Evolutionary conservation across 2,113 vertebrate species (phyloP).

Genomic region (Oceanodroma tethys): DNA sequence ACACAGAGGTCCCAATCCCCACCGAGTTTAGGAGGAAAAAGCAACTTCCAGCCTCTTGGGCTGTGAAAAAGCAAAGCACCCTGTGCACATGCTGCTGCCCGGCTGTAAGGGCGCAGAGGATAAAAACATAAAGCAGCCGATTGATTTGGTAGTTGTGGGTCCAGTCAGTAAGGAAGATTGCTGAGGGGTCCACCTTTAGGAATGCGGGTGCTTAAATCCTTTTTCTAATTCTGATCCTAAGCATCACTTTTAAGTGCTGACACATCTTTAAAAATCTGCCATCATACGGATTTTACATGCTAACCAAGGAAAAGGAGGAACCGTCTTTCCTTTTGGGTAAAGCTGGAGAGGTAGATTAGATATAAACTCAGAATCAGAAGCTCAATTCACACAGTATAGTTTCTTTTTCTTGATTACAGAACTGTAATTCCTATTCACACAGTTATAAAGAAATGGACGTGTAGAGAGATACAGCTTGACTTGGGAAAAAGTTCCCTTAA

Average conservation of each 20-base stretch:
- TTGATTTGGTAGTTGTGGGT: not conserved
- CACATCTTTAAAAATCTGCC: not conserved
- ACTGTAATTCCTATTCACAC: not conserved
- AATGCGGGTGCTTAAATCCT: not conserved
- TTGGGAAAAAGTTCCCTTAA: not conserved
- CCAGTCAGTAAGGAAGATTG: not conserved
- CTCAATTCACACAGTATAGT: not conserved
- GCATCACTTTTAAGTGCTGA: not conserved
- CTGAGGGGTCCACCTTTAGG: not conserved
- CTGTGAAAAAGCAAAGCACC: not conserved
- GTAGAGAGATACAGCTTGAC: not conserved
- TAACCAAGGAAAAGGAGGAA: not conserved
- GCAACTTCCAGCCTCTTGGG: not conserved
- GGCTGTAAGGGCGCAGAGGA: rapidly evolving
- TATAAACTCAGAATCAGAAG: not conserved
- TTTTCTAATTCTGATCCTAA: not conserved
- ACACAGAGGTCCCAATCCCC: not conserved
- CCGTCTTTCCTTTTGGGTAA: not conserved
- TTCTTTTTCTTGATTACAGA: not conserved
- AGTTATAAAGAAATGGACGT: not conserved
- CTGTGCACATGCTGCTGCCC: not conserved
- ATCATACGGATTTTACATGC: rapidly evolving
- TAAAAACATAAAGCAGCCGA: not conserved
- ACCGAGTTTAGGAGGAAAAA: rapidly evolving
- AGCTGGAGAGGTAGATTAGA: not conserved